These are phyloP conservation scores for Acanthosoma haemorrhoidale DNA, from an alignment of 2,888 invertebrate genomes.

Conservation along the genomic window DNA sequence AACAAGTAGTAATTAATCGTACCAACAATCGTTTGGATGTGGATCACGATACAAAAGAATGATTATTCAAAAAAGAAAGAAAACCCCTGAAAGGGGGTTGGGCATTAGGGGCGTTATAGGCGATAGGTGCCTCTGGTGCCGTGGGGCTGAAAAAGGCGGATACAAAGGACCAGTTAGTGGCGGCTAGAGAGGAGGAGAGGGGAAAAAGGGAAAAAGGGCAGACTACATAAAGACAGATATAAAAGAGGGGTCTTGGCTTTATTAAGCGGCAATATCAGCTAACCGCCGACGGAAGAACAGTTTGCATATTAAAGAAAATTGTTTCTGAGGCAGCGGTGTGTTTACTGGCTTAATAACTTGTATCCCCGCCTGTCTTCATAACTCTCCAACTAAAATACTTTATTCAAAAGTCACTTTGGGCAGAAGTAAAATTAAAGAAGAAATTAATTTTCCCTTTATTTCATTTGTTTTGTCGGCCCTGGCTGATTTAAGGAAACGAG, in stretches of 20 bases:
- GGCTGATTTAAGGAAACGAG: neutral
- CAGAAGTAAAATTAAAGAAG: conserved; percentile 18
- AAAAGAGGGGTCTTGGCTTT: conserved; percentile 9
- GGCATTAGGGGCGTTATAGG: no score
- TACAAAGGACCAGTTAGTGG: neutral
- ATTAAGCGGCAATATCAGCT: conserved; percentile 19
- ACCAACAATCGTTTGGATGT: no score
- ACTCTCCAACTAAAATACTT: conserved; percentile 24
- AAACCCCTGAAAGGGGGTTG: no score
- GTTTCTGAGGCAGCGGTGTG: conserved; percentile 23
- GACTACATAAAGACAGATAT: conserved; percentile 18
- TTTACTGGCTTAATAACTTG: conserved; percentile 21
- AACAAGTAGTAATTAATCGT: no score
- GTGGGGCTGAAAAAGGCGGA: no score
- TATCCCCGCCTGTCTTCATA: conserved; percentile 23
- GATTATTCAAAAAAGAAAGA: no score
- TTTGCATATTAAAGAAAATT: conserved; percentile 26
- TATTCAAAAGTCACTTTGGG: conserved; percentile 24
- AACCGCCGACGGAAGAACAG: conserved; percentile 11
- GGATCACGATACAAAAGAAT: no score
- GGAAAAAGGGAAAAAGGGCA: conserved; percentile 8
- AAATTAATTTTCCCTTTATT: conserved; percentile 17
- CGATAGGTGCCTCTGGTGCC: no score
- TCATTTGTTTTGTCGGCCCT: neutral
- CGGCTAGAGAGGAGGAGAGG: neutral